These are phyloP conservation scores for Drosophila busckii DNA, from an alignment of 1,140 invertebrate genomes.

Conservation along the genomic window DNA sequence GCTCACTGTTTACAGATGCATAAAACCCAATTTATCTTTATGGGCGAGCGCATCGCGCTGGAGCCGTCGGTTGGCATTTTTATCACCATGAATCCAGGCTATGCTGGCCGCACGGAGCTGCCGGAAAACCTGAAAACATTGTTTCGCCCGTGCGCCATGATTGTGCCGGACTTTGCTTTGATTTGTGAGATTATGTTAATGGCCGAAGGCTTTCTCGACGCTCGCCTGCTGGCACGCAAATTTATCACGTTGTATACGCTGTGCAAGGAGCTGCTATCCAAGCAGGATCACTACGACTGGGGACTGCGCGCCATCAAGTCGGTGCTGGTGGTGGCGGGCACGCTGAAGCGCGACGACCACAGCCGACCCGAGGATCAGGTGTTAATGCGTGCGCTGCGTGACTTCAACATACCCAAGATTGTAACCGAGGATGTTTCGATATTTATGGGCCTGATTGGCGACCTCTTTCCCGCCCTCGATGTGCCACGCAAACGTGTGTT, in stretches of 20 bases:
- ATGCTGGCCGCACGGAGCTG: constrained; percentile 83
- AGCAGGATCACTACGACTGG: constrained; percentile 94
- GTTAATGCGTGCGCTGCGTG: constrained; percentile 87
- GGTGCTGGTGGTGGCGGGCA: constrained; percentile 91
- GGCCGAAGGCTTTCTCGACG: constrained; percentile 90
- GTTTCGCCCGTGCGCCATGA: constrained; percentile 90
- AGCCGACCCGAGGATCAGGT: constrained; percentile 85
- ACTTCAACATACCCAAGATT: constrained; percentile 93
- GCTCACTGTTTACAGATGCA: constrained; percentile 64
- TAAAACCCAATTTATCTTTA: constrained; percentile 82
- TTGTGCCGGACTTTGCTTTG: constrained; percentile 91
- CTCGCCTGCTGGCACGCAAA: constrained; percentile 87
- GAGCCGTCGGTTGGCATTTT: constrained; percentile 92
- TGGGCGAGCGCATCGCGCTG: constrained; percentile 89
- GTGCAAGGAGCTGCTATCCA: constrained; percentile 88
- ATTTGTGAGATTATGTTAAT: constrained; percentile 94
- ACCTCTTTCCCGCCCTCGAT: constrained; percentile 90
- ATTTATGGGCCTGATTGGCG: constrained; percentile 91
- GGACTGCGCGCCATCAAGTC: constrained; percentile 91
- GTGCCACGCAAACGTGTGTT: constrained; percentile 87
- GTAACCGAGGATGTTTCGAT: constrained; percentile 90
- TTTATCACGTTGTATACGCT: constrained; percentile 91
- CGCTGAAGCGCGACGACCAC: constrained; percentile 81
- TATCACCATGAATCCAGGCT: constrained; percentile 97
- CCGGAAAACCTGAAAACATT: constrained; percentile 74